phyloP scores from a whole-genome alignment of 37 sponge, comb jelly and placozoan species.

The Theonella swinhoei region DNA sequence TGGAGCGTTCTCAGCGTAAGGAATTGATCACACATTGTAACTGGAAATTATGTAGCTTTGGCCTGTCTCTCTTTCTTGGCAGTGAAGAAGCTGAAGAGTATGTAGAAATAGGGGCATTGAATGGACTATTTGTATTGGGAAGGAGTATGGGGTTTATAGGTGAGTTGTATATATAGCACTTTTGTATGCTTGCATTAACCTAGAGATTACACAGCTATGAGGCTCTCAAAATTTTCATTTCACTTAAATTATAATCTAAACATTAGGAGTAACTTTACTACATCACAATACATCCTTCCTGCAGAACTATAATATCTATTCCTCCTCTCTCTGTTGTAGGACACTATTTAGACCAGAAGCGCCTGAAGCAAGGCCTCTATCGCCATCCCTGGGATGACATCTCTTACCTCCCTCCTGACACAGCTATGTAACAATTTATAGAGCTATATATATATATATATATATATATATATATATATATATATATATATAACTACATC shows the following conservation, averaged over 20 bases:
- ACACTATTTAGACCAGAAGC: conserved; percentile 94
- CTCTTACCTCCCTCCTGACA: conserved; percentile 84
- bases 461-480: no score
- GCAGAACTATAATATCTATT: no score
- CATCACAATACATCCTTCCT: neutral
- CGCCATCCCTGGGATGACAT: conserved; percentile 99
- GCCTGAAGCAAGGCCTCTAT: conserved; percentile 97
- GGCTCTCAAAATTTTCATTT: no score
- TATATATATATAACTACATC: no score
- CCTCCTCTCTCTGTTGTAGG: conserved; percentile 66
- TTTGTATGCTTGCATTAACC: neutral
- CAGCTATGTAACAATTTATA: neutral
- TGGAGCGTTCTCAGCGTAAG: conserved; percentile 85
- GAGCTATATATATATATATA: neutral
- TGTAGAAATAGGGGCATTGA: conserved; percentile 89
- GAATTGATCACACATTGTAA: no score
- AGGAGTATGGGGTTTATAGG: conserved; percentile 95
- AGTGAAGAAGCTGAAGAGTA: conserved; percentile 92
- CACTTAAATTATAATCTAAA: no score
- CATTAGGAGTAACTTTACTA: neutral
- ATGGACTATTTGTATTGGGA: conserved; percentile 96
- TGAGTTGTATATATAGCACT: conserved; percentile 33
- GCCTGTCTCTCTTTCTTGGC: conserved; percentile 8
- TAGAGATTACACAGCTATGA: no score
- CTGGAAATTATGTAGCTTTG: neutral